Evolutionary conservation across 2,113 vertebrate genomes (phyloP), one percentile per base, ranked within the genome.

Genomic region (Todiramphus chloris): DNA sequence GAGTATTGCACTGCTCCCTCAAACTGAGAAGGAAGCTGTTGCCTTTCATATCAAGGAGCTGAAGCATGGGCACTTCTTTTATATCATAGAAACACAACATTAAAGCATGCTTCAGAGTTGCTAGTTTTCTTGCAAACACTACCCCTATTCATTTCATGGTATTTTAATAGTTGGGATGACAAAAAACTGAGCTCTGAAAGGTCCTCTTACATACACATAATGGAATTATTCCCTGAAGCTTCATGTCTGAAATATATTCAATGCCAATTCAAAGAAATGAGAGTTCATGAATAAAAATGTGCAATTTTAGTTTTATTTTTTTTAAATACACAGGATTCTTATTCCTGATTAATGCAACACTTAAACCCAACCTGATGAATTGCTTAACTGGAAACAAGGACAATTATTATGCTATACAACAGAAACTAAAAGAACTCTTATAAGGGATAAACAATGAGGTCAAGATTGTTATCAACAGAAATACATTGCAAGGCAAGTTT

Each of bases 141-240:
- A 75, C 8, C 48, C 72, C 70, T 78, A 55, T 31, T 83, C 39
- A 90, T 96, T 97, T 96, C 51, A 88, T 72, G 74, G 88, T 43
- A 53, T 86, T 88, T 91, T 91, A 93, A 89, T 67, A 96, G 92
- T 28, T 64, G 16, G 13, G 33, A 93, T 64, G 46, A 91, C 17
- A 8, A 30, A 82, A 92, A 89, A 27, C 43, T 48, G 44, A 90
- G 41, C 13, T 72, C 55, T 46, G 31, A 73, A 97, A 95, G 35
- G 19, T 93, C 46, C 55, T 76, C 66, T 86, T 10, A 19, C n/a
- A 91, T 10, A 20, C n/a, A 91, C 37, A 89, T 56, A 88, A 83
- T 21, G n/a, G 51, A 95, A 56, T 94, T 95, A 94, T 30, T 96
- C 76, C 76, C 76, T 78, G 90, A 37, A 96, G 90, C 69, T 96